These are phyloP conservation scores for Coregonus sp. DNA, from an alignment of 2,797 vertebrate species.

Conservation along the genomic window DNA sequence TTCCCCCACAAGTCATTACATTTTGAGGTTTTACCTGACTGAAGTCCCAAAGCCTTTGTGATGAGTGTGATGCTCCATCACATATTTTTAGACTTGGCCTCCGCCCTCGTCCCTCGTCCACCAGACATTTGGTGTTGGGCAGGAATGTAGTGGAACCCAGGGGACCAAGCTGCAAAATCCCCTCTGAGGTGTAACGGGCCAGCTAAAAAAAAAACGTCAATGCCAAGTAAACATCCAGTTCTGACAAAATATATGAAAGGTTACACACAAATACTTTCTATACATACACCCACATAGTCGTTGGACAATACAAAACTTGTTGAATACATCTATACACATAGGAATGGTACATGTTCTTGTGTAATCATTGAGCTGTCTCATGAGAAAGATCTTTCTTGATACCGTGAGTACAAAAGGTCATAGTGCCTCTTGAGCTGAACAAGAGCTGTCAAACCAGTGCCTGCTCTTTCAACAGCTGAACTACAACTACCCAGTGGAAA, in stretches of 20 bases:
- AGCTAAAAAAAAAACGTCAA: slow-evolving; percentile 58
- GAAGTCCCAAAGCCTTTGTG: slow-evolving; percentile 83
- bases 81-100: slow-evolving; percentile 74
- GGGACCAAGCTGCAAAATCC: slow-evolving; percentile 79
- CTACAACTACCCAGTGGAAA: too few species aligned
- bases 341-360: background rate
- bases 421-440: too few species aligned
- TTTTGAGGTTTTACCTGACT: slow-evolving; percentile 70
- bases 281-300: background rate
- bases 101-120: slow-evolving; percentile 76
- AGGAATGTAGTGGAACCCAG: slow-evolving; percentile 81
- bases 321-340: background rate
- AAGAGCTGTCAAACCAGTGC: too few species aligned
- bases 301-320: background rate
- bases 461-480: too few species aligned
- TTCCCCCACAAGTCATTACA: background rate
- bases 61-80: slow-evolving; percentile 70
- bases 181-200: slow-evolving; percentile 78
- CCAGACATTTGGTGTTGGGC: slow-evolving; percentile 82
- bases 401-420: too few species aligned
- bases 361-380: too few species aligned
- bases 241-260: background rate
- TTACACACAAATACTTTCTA: background rate
- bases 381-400: too few species aligned
- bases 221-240: background rate